A percentile compares a stretch with the other conserved stretches of the same genome.
phyloP scores from a whole-genome alignment of 2,113 vertebrate species.

The Podarcis cretensis region DNA sequence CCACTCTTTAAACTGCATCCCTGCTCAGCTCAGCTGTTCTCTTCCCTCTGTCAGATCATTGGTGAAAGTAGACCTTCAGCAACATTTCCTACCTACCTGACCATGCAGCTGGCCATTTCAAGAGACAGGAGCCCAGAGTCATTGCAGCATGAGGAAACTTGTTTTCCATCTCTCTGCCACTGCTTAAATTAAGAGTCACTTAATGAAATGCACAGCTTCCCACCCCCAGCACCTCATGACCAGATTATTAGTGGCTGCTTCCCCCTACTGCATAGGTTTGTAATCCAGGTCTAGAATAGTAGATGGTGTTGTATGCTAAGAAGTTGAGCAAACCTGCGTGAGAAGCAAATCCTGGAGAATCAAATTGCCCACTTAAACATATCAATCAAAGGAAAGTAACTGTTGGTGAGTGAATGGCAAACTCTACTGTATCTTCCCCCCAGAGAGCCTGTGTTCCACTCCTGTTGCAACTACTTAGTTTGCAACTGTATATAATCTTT shows the following conservation, averaged over 20 bases:
- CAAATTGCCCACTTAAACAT: conserved; percentile 63
- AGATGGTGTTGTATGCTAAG: not conserved
- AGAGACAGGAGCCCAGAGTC: not conserved
- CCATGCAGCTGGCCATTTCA: not conserved
- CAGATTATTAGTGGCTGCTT: not conserved
- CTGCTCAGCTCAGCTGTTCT: not conserved
- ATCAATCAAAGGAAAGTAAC: conserved; percentile 64
- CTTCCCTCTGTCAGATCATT: not conserved
- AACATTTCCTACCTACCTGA: not conserved
- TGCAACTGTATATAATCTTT: conserved; percentile 67
- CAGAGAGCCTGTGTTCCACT: conserved; percentile 34
- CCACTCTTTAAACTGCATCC: not conserved
- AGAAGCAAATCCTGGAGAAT: conserved; percentile 1
- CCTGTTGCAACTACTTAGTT: conserved; percentile 52
- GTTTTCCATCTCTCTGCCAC: not conserved
- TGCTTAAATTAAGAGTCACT: not conserved
- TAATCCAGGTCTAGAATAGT: not conserved
- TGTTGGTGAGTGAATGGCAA: conserved; percentile 43
- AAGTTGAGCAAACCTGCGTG: not conserved
- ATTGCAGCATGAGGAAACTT: not conserved
- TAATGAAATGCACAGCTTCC: not conserved
- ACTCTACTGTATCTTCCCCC: conserved; percentile 41
- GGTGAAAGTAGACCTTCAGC: too few relatives aligned
- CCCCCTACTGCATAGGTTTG: not conserved
- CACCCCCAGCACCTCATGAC: not conserved